phyloP scores from a whole-genome alignment of 1,140 invertebrate species.

The Wiebesia pumilae region DNA sequence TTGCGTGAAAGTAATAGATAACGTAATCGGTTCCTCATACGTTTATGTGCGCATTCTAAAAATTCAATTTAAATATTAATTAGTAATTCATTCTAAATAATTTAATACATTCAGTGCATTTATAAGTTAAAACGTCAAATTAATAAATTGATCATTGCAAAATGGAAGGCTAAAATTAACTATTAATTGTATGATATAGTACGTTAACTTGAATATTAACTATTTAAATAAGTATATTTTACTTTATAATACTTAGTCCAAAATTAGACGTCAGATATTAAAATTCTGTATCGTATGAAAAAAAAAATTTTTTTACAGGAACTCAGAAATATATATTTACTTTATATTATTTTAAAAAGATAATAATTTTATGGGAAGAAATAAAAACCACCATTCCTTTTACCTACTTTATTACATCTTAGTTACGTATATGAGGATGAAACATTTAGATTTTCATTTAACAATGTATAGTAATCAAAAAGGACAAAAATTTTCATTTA shows the following conservation, averaged over 20 bases:
- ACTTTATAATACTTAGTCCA: neutral
- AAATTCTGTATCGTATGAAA: no score
- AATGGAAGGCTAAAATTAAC: neutral
- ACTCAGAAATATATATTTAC: no score
- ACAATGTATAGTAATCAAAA: no score
- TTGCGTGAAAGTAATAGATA: slow-evolving; percentile 21
- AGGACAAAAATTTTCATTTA: no score
- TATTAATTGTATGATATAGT: slow-evolving; percentile 5
- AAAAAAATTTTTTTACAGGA: no score
- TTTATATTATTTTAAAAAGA: no score
- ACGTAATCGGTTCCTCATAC: neutral
- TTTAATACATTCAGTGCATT: neutral
- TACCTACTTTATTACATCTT: no score
- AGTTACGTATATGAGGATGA: no score
- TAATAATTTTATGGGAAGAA: no score
- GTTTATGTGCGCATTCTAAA: neutral
- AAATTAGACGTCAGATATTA: neutral
- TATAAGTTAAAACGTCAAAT: neutral
- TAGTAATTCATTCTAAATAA: slow-evolving; percentile 15
- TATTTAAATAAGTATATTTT: neutral
- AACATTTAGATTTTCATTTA: no score
- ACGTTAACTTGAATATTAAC: neutral
- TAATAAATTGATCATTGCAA: slow-evolving; percentile 5
- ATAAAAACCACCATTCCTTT: no score
- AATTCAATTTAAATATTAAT: slow-evolving; percentile 19